These are phyloP conservation scores for Sycophaga agraensis DNA, from an alignment of 1,140 invertebrate genomes.

Conservation along the genomic window DNA sequence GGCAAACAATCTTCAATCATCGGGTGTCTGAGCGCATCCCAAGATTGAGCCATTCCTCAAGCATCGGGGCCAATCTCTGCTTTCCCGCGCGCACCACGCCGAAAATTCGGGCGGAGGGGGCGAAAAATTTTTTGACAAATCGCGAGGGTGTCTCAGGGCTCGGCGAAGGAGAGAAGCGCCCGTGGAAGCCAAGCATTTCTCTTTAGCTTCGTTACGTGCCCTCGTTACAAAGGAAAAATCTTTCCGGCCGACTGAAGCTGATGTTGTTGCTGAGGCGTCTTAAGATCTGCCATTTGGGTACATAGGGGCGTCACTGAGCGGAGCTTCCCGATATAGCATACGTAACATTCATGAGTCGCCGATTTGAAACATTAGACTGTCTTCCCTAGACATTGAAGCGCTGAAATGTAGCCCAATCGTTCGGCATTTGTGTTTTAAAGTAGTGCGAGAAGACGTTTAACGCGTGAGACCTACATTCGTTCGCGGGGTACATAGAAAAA, in stretches of 20 bases:
- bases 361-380: neutral
- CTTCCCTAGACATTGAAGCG: too few relatives aligned
- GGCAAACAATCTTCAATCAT: too few relatives aligned
- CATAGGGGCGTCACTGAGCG: neutral
- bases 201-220: neutral
- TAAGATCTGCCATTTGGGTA: neutral
- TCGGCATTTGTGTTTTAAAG: too few relatives aligned
- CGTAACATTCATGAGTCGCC: constrained; percentile 4
- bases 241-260: constrained; percentile 18
- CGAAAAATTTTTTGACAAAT: constrained; percentile 20
- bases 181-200: too few relatives aligned
- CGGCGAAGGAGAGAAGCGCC: too few relatives aligned
- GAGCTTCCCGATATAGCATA: neutral
- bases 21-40: neutral
- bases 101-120: neutral
- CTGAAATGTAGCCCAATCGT: too few relatives aligned
- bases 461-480: too few relatives aligned
- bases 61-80: neutral
- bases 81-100: neutral
- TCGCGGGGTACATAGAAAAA: too few relatives aligned
- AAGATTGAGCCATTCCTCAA: neutral
- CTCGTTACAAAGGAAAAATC: constrained; percentile 2
- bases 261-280: neutral
- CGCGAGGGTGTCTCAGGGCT: constrained; percentile 9
- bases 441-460: too few relatives aligned